Evolutionary conservation across 2,888 invertebrate species (phyloP).

Genomic region (Amphiduros pacificus): DNA sequence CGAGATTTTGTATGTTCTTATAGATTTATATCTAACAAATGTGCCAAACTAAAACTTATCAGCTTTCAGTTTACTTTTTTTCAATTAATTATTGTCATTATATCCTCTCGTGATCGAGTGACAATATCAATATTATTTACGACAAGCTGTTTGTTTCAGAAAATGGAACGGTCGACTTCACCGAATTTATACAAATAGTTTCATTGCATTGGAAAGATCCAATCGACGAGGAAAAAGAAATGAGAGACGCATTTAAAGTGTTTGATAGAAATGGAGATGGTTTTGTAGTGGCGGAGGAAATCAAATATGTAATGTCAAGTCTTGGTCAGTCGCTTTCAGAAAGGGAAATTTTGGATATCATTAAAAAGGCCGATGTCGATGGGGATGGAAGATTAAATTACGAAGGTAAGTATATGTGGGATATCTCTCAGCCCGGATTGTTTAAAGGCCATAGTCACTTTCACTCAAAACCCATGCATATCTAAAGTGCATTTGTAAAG

Average conservation of each 20-base stretch:
- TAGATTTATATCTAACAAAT: too few relatives aligned
- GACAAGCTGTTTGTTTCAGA: conserved; percentile 18
- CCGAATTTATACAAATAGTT: conserved; percentile 15
- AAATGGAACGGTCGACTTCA: conserved; percentile 16
- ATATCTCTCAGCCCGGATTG: too few relatives aligned
- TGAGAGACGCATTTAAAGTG: conserved; percentile 16
- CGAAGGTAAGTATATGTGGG: too few relatives aligned
- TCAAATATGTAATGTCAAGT: conserved; percentile 12
- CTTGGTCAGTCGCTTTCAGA: conserved; percentile 16
- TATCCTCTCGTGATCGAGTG: too few relatives aligned
- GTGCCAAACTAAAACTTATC: too few relatives aligned
- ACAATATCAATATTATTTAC: too few relatives aligned
- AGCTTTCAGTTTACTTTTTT: too few relatives aligned
- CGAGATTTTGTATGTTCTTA: too few relatives aligned
- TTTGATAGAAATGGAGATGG: conserved; percentile 22
- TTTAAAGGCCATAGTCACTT: too few relatives aligned
- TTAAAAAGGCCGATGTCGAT: conserved; percentile 11
- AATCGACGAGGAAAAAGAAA: conserved; percentile 19
- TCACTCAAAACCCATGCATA: too few relatives aligned
- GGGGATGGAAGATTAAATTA: conserved; percentile 22
- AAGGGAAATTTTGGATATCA: conserved; percentile 6
- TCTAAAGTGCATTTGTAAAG: too few relatives aligned
- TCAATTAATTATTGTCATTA: too few relatives aligned
- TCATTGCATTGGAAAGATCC: conserved; percentile 21
- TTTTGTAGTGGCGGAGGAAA: conserved; percentile 22